Evolutionary conservation across 2,797 vertebrate species (phyloP), one percentile per base, ranked within the genome.

Genomic region (Melopsittacus undulatus): DNA sequence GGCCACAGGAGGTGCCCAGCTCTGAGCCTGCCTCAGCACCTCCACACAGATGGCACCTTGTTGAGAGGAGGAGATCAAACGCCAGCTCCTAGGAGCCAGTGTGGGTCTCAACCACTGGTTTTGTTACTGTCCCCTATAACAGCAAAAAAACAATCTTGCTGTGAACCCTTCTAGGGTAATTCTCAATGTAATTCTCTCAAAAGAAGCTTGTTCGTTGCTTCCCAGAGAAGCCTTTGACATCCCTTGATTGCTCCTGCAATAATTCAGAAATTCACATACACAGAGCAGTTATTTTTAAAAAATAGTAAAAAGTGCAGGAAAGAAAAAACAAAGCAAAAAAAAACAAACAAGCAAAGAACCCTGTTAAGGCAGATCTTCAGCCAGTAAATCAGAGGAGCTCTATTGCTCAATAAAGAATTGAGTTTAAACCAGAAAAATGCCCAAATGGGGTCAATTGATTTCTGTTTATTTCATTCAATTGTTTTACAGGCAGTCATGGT

Each of bases 41-140:
- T 27, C 11, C 0, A 6, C 68, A 83, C 84, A 89, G 87, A 51
- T 3, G 62, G n/a, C 8, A 4, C 23, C 29, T 67, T 75, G 89
- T 27, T 19, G 46, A 49, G 46, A 66, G 9, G 8, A 10, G 0
- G 0, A 51, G 46, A 56, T 48, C 81, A 45, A 30, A n/a, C 0
- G 0, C 26, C 62, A 45, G 36, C 81, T 24, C 68, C 5, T 3
- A 38, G 46, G 27, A 68, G 63, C 16, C 74, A 22, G 24, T 0
- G 30, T 0, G 0, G 26, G 40, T 15, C 57, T 52, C 29, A 63
- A 72, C 27, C 38, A 48, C 10, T 2, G 1, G 8, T 1, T 81
- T 63, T 81, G 11, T 14, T 34, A 48, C 74, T 1, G 1, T 14
- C 12, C 36, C 40, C 70, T 36, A 5, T 24, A 75, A 51, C 15